Percentiles rank a stretch among this genome's conserved stretches.
These are phyloP conservation scores for Amiota mariae DNA, from an alignment of 2,888 invertebrate genomes.

Conservation along the genomic window DNA sequence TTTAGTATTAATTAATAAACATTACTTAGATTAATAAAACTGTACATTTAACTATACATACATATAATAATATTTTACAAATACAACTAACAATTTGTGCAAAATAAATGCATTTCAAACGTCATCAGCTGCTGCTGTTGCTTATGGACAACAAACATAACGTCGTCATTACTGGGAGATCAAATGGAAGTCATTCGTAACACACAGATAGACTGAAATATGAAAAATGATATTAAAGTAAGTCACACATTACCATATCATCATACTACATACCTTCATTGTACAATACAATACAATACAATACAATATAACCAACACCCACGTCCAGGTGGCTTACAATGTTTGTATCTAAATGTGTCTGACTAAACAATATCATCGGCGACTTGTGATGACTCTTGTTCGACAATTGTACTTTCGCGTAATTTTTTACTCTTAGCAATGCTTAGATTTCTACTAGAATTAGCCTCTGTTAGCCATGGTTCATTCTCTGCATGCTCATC, in stretches of 20 bases:
- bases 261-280: not conserved
- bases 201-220: not conserved
- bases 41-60: constrained; percentile 39
- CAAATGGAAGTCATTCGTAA: constrained; percentile 16
- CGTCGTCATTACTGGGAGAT: constrained; percentile 8
- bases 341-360: no score
- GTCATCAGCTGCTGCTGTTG: constrained; percentile 13
- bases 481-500: constrained; percentile 71
- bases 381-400: constrained; percentile 61
- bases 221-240: not conserved
- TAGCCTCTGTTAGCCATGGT: constrained; percentile 70
- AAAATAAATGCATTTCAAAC: constrained; percentile 52
- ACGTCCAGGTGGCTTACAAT: not conserved
- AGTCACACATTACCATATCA: not conserved
- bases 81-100: constrained; percentile 51
- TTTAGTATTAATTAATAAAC: no score
- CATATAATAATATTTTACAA: constrained; percentile 58
- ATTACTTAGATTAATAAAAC: constrained; percentile 47
- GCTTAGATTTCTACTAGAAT: constrained; percentile 56
- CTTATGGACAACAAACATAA: constrained; percentile 7
- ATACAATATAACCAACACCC: constrained; percentile 3
- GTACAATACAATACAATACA: not conserved
- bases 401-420: constrained; percentile 60
- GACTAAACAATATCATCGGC: constrained; percentile 58
- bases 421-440: constrained; percentile 48